Evolutionary conservation across 1,140 invertebrate species (phyloP), one percentile per base, ranked within the genome.

Genomic region (Brachionus plicatilis): DNA sequence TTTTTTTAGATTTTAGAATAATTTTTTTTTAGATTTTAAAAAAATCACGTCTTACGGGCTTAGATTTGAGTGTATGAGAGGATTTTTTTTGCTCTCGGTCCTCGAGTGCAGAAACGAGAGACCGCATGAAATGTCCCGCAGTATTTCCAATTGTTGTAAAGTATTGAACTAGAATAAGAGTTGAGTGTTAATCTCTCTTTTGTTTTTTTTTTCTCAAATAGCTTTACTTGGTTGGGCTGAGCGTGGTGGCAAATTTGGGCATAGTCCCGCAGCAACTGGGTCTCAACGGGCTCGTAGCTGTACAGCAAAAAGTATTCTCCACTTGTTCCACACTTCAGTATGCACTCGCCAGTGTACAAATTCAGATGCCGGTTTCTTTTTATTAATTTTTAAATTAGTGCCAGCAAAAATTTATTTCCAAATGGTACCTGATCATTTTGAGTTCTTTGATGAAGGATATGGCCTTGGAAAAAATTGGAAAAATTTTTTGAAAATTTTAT

Each of bases 71-170:
- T 82, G 79, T n/a, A 82, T n/a, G 11, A 82, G 33, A 2, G 65
- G 53, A 20, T 33, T 33, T 82, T 82, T 82, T 43, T 68, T 68
- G 17, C 5, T 29, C 29, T 60, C 79, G 20, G 37, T 82, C 20
- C 37, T 41, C 17, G 41, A 53, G 27, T 82, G 79, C 9, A 82
- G 33, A 82, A 45, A 82, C 5, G 53, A 9, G 3, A 82, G 53
- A 82, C 79, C 79, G 17, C 53, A 60, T 82, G 79, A 41, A 33
- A 82, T 82, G 24, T 82, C 79, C 8, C 79, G 56, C 14, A 82
- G 24, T 14, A 82, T 66, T 43, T 65, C 65, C 41, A 82, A 45
- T 33, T 82, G 79, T 27, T 82, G 53, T 14, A 82, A 33, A 20
- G 53, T 65, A 37, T 43, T 82, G 37, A 37, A 68, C 53, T 82